Evolutionary conservation across 2,113 vertebrate species (phyloP).

Genomic region (Apaloderma vittatum): DNA sequence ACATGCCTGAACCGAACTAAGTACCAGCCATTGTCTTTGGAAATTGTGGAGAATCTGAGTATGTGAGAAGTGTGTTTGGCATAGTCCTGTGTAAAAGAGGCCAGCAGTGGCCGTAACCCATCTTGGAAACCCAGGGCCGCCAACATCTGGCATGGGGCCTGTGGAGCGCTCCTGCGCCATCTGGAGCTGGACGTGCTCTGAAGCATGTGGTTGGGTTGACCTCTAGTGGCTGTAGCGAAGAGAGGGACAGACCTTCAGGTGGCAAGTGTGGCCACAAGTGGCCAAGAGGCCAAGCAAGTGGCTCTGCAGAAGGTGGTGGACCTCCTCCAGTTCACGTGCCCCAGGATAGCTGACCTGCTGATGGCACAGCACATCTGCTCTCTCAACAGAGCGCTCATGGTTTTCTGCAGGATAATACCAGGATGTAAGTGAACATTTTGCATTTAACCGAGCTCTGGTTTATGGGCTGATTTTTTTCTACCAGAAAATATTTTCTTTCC

Average conservation of each 20-base stretch:
- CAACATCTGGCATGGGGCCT: accelerated
- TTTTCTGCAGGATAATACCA: background rate
- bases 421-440: background rate
- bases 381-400: accelerated
- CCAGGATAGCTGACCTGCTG: accelerated
- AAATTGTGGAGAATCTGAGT: background rate
- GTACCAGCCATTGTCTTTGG: background rate
- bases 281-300: no score
- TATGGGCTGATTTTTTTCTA: no score
- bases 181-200: background rate
- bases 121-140: accelerated
- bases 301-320: background rate
- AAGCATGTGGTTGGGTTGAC: slow-evolving; percentile 5
- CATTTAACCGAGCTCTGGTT: background rate
- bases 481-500: background rate
- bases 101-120: accelerated
- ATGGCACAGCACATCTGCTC: background rate
- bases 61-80: background rate
- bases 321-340: accelerated
- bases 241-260: background rate
- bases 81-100: background rate
- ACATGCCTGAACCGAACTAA: background rate
- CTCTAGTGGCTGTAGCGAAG: slow-evolving; percentile 7
- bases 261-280: no score
- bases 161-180: accelerated